A percentile compares a stretch with the other conserved stretches of the same genome.
Conservation (phyloP, 2,113 vertebrate species). For the cat (Felis catus) region DNA sequence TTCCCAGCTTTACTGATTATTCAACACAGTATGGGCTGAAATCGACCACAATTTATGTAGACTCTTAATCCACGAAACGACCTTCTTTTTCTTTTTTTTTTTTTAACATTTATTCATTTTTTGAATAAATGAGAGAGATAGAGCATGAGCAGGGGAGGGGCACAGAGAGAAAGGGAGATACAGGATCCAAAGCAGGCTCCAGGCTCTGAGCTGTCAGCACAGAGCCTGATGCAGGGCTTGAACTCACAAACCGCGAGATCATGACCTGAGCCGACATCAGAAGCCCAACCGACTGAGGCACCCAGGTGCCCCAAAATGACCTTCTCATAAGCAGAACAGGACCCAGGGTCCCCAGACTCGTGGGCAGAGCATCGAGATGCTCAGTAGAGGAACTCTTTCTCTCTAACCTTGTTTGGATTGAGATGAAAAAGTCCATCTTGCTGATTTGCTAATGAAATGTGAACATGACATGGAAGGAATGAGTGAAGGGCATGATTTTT, state of each 20-base stretch:
- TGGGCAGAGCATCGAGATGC: conserved; percentile 90
- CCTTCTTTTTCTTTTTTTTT: no score
- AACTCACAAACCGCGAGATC: no score
- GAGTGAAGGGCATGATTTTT: conserved; percentile 80
- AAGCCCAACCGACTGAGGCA: no score
- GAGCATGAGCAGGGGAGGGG: no score
- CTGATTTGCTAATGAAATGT: conserved; percentile 84
- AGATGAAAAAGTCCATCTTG: conserved; percentile 78
- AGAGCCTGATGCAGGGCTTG: no score
- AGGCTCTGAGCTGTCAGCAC: no score
- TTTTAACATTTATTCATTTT: no score
- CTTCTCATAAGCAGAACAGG: conserved; percentile 95
- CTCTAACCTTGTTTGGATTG: conserved; percentile 80
- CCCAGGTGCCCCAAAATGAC: conserved; percentile 65
- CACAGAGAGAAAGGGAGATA: no score
- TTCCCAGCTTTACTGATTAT: conserved; percentile 92
- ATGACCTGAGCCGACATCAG: no score
- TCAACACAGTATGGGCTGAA: conserved; percentile 93
- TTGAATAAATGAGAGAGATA: no score
- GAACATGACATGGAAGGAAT: conserved; percentile 92
- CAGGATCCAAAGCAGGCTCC: no score
- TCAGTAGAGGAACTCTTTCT: conserved; percentile 81
- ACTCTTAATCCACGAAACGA: conserved; percentile 96
- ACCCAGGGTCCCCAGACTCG: conserved; percentile 97
- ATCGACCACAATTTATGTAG: conserved; percentile 95